Evolutionary conservation across 2,113 vertebrate species (phyloP).

Genomic region (Mohoua ochrocephala): DNA sequence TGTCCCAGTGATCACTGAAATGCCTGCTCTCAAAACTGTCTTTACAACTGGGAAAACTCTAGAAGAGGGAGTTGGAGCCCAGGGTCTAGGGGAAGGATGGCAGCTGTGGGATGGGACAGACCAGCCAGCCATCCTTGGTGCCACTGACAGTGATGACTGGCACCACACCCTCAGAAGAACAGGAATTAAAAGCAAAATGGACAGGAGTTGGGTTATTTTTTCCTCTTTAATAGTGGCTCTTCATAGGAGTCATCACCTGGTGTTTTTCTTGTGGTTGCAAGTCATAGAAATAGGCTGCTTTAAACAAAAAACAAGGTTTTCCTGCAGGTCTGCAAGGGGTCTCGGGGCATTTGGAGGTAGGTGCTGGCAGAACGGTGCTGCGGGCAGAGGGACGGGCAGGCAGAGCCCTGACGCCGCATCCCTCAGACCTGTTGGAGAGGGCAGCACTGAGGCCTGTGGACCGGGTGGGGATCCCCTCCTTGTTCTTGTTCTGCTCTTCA

Average conservation of each 20-base stretch:
- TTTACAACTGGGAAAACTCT: background rate
- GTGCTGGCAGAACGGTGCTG: background rate
- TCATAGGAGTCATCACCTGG: background rate
- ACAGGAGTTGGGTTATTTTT: background rate
- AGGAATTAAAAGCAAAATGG: background rate
- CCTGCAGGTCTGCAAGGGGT: background rate
- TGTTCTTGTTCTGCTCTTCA: background rate
- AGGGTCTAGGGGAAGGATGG: background rate
- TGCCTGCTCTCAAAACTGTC: background rate
- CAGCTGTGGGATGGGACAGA: background rate
- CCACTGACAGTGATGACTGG: background rate
- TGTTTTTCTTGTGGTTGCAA: background rate
- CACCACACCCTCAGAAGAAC: background rate
- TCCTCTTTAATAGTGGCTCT: background rate
- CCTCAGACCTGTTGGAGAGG: background rate
- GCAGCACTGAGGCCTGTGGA: rapidly evolving
- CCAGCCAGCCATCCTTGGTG: background rate
- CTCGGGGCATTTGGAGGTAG: background rate
- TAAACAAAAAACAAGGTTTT: background rate
- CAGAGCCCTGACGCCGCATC: rapidly evolving
- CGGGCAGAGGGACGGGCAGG: rapidly evolving
- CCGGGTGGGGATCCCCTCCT: background rate
- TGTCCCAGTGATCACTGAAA: background rate
- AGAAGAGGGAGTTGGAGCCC: background rate
- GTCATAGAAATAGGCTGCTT: background rate